Evolutionary conservation across 2,113 vertebrate species (phyloP).

Genomic region (Trogon surrucura): DNA sequence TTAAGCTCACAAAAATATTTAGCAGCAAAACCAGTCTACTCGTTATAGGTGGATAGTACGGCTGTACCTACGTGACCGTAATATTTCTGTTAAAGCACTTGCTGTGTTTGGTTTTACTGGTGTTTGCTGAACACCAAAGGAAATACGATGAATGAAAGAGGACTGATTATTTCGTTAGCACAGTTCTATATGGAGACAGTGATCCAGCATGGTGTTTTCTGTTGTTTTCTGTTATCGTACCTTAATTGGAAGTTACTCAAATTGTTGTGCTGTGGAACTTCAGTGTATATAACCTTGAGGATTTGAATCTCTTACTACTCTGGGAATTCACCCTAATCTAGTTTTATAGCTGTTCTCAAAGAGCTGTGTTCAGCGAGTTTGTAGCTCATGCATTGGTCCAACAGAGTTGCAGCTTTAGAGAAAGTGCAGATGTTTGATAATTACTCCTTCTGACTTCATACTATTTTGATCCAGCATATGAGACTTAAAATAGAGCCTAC

Average conservation of each 20-base stretch:
- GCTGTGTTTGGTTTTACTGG: background rate
- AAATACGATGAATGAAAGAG: background rate
- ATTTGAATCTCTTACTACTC: background rate
- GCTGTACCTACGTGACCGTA: accelerated
- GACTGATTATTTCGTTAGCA: background rate
- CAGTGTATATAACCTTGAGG: background rate
- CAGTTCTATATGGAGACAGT: background rate
- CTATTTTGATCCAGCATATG: background rate
- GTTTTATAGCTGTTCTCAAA: background rate
- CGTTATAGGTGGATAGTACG: accelerated
- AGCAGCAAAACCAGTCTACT: background rate
- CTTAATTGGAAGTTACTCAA: background rate
- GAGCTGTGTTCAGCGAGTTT: background rate
- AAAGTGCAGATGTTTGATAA: constrained; percentile 63
- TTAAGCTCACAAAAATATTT: background rate
- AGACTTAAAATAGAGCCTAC: constrained; percentile 37
- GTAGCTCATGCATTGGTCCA: background rate
- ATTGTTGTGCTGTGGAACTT: background rate
- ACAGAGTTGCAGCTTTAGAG: constrained; percentile 10
- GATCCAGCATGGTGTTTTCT: background rate
- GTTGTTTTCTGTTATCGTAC: background rate
- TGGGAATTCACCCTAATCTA: constrained; percentile 1
- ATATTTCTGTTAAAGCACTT: background rate
- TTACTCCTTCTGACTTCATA: constrained; percentile 29
- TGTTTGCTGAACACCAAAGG: background rate